These are phyloP conservation scores for Hyperoplus immaculatus DNA, from an alignment of 2,797 vertebrate genomes.

Conservation along the genomic window DNA sequence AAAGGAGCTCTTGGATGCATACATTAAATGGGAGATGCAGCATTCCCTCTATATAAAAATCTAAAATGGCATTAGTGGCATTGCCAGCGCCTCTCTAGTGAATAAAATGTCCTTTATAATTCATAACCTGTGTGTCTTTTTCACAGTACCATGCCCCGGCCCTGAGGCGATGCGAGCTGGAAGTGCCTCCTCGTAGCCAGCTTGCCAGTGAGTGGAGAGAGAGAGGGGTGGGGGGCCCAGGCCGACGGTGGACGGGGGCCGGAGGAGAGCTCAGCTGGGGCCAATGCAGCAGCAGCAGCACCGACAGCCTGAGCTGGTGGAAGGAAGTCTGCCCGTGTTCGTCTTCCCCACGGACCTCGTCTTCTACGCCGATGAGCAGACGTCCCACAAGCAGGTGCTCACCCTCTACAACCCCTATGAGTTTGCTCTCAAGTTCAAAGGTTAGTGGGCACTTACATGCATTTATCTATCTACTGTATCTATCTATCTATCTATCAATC, in stretches of 20 bases:
- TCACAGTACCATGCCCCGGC: conserved; percentile 68
- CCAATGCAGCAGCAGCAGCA: conserved; percentile 99
- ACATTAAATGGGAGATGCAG: neutral
- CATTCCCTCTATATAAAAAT: neutral
- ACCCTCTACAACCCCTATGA: conserved; percentile 99
- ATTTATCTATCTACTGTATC: too few relatives aligned
- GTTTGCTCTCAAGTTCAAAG: conserved; percentile 99
- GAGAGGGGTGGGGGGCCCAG: conserved; percentile 76
- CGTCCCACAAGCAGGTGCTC: conserved; percentile 99
- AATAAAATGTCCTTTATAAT: neutral
- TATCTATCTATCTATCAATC: too few relatives aligned
- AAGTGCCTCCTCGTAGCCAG: conserved; percentile 52
- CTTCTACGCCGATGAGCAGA: conserved; percentile 99
- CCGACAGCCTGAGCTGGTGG: conserved; percentile 98
- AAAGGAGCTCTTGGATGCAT: neutral
- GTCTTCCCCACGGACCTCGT: conserved; percentile 98
- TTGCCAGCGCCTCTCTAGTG: neutral
- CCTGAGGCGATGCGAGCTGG: conserved; percentile 73
- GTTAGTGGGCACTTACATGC: conserved; percentile 81
- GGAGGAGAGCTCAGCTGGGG: conserved; percentile 87
- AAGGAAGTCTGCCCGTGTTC: conserved; percentile 99
- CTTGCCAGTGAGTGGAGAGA: conserved; percentile 56
- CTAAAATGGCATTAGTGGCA: too few relatives aligned
- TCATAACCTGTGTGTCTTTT: conserved; percentile 9
- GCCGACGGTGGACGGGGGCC: conserved; percentile 81